Evolutionary conservation across 30 jellyfish, hydroid and myxozoan genomes (phyloP).

Genomic region (Rhopilema esculentum): DNA sequence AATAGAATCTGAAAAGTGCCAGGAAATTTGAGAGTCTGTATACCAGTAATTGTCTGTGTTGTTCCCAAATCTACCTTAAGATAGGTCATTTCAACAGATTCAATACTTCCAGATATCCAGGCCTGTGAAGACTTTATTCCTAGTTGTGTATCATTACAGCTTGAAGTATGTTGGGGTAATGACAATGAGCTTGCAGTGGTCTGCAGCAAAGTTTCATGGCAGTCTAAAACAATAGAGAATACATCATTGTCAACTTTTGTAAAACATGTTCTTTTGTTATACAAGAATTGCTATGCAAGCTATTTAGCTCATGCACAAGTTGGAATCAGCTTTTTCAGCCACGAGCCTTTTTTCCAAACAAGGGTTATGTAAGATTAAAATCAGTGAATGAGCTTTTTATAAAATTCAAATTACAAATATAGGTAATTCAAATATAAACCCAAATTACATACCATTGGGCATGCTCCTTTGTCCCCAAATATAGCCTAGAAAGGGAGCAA

Average conservation of each 20-base stretch:
- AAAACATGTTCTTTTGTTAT: no score
- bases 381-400: no score
- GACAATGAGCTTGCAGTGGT: neutral
- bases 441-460: neutral
- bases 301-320: no score
- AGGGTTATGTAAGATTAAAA: no score
- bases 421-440: no score
- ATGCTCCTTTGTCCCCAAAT: neutral
- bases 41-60: neutral
- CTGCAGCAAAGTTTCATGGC: neutral
- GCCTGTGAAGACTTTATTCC: neutral
- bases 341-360: no score
- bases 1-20: neutral
- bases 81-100: neutral
- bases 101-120: neutral
- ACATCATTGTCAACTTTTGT: no score
- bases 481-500: neutral
- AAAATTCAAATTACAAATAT: no score
- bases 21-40: neutral
- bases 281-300: no score
- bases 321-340: no score
- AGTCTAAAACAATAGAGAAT: no score
- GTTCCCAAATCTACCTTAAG: conserved; percentile 19
- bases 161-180: neutral
- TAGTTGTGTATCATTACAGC: neutral